Evolutionary conservation across 37 sponge, comb jelly and placozoan genomes (phyloP).

Genomic region (Aphrocallistes beatrix): DNA sequence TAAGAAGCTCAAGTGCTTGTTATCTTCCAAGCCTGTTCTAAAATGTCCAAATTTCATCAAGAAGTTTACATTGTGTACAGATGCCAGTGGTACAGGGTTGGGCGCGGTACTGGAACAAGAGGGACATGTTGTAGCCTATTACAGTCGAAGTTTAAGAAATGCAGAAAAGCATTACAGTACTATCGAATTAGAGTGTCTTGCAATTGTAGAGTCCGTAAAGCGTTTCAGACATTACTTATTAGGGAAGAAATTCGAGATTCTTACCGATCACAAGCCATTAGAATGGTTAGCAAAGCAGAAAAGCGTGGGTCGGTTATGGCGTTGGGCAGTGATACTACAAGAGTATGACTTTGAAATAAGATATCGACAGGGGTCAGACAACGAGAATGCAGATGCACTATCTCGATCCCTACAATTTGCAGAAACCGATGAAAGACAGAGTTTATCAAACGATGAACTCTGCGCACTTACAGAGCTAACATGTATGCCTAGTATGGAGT

Average conservation of each 20-base stretch:
- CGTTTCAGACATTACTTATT: slow-evolving; percentile 1
- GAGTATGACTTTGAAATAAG: slow-evolving; percentile 27
- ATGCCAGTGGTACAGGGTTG: slow-evolving; percentile 27
- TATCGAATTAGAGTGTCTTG: not conserved
- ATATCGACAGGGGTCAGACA: slow-evolving; percentile 26
- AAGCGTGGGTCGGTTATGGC: slow-evolving; percentile 26
- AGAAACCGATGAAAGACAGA: not conserved
- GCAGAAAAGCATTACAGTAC: not conserved
- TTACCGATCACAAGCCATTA: not conserved
- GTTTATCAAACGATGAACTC: not conserved
- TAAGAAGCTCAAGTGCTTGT: not conserved
- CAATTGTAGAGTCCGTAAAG: not conserved
- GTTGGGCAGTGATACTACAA: slow-evolving; percentile 35
- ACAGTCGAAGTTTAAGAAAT: not conserved
- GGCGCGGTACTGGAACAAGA: slow-evolving; percentile 24
- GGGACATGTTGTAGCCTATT: not conserved
- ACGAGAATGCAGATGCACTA: slow-evolving; percentile 44
- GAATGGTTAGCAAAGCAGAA: slow-evolving; percentile 7
- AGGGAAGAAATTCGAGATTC: not conserved
- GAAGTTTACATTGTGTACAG: slow-evolving; percentile 19
- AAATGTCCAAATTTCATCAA: slow-evolving; percentile 23
- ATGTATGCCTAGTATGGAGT: not conserved
- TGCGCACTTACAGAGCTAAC: not conserved
- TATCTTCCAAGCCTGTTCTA: slow-evolving; percentile 21
- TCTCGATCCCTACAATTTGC: not conserved